phyloP scores from a whole-genome alignment of 2,113 vertebrate genomes.

The Tangachromis dhanisi region DNA sequence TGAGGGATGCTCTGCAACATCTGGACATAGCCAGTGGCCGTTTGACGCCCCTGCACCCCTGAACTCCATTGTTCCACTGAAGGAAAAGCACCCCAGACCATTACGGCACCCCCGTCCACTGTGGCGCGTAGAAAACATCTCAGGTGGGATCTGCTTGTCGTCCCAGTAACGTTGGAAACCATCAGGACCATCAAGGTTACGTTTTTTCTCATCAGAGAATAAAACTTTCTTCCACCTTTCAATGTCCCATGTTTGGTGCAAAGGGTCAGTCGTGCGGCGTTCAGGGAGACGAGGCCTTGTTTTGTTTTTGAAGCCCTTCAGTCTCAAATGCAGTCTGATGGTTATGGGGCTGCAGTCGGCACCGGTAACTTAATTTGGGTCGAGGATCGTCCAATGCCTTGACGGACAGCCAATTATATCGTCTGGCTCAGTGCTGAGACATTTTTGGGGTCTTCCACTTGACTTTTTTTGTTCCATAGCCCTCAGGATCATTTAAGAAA shows the following conservation, averaged over 20 bases:
- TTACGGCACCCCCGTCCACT: accelerated
- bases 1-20: not conserved
- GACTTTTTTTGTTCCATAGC: not conserved
- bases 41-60: not conserved
- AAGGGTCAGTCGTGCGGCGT: not conserved
- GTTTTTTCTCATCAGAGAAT: not conserved
- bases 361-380: not conserved
- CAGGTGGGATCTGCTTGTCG: not conserved
- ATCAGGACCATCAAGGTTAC: not conserved
- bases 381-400: not conserved
- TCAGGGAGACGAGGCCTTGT: not conserved
- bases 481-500: not conserved
- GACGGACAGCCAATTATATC: not conserved
- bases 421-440: not conserved
- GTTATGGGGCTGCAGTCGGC: not conserved
- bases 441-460: not conserved
- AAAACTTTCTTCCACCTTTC: not conserved
- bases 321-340: not conserved
- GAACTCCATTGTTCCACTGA: not conserved
- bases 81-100: not conserved
- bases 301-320: not conserved
- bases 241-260: accelerated
- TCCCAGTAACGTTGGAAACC: not conserved
- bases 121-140: accelerated
- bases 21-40: not conserved